A percentile compares a stretch with the other conserved stretches of the same genome.
Conservation (phyloP, 2,113 vertebrate genomes). For the Sapajus apella region DNA sequence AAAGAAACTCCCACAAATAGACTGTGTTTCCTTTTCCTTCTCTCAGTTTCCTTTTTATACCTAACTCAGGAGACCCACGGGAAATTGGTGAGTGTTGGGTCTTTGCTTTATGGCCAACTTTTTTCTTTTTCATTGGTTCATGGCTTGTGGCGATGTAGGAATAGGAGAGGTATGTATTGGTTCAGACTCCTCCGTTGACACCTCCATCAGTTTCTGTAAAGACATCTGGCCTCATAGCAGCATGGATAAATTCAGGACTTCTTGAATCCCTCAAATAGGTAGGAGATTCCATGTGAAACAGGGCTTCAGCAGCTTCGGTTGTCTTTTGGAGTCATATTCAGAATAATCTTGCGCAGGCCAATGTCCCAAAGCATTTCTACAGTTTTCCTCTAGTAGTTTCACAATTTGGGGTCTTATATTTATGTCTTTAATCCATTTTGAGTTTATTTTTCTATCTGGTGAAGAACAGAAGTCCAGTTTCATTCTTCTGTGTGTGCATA, state of each 20-base stretch:
- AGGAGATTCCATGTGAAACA: slow-evolving; percentile 98
- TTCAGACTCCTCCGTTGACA: slow-evolving; percentile 96
- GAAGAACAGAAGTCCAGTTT: no score
- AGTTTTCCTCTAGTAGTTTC: no score
- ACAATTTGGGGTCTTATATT: no score
- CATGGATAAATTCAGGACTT: slow-evolving; percentile 95
- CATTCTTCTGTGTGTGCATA: no score
- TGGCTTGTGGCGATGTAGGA: slow-evolving; percentile 89
- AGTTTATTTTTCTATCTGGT: no score
- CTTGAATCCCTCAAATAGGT: slow-evolving; percentile 92
- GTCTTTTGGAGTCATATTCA: slow-evolving; percentile 84
- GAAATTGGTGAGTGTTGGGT: slow-evolving; percentile 89
- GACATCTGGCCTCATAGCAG: slow-evolving; percentile 97
- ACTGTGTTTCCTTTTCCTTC: no score
- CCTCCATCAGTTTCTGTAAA: slow-evolving; percentile 98
- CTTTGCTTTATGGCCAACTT: slow-evolving; percentile 95
- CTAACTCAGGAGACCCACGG: slow-evolving; percentile 94
- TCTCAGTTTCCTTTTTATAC: slow-evolving; percentile 95
- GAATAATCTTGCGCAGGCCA: no score
- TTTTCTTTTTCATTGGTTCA: slow-evolving; percentile 93
- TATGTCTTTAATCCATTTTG: no score
- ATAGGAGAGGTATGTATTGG: slow-evolving; percentile 92
- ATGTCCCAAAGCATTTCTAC: no score
- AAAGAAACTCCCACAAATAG: no score
- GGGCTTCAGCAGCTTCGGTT: slow-evolving; percentile 96